These are phyloP conservation scores for Rhingia campestris DNA, from an alignment of 2,888 invertebrate genomes.

Conservation along the genomic window DNA sequence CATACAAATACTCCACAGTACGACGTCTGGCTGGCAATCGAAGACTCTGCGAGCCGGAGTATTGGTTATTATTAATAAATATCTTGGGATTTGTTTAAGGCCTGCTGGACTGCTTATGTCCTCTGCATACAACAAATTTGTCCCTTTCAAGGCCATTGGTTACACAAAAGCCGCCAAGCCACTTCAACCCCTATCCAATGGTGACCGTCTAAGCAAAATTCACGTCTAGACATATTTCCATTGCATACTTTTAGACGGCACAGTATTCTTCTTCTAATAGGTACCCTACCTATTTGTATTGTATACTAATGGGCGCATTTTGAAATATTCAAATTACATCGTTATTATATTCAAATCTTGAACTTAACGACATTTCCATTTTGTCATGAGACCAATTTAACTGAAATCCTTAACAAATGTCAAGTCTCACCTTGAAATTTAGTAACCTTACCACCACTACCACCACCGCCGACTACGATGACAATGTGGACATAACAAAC, in stretches of 20 bases:
- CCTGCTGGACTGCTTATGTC: too few species aligned
- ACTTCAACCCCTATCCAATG: too few species aligned
- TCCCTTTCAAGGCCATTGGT: too few species aligned
- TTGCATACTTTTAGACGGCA: conserved; percentile 20
- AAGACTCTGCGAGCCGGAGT: too few species aligned
- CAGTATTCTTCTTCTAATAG: not conserved
- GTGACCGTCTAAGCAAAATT: not conserved
- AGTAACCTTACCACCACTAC: conserved; percentile 25
- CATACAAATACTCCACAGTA: too few species aligned
- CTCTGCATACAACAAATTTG: too few species aligned
- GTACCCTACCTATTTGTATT: not conserved
- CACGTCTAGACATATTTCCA: not conserved
- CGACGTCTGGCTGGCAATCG: too few species aligned
- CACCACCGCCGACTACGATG: conserved; percentile 23
- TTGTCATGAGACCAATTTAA: not conserved
- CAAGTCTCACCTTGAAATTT: conserved; percentile 36
- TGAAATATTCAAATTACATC: conserved; percentile 14
- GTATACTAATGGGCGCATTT: conserved; percentile 40
- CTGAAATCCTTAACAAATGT: not conserved
- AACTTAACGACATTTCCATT: not conserved
- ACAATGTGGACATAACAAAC: conserved; percentile 56
- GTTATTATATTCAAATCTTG: not conserved
- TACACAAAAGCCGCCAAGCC: too few species aligned
- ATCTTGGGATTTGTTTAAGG: too few species aligned
- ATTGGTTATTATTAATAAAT: too few species aligned